Evolutionary conservation across 2,113 vertebrate genomes (phyloP), one percentile per base, ranked within the genome.

Genomic region (Myiagra hebetior): DNA sequence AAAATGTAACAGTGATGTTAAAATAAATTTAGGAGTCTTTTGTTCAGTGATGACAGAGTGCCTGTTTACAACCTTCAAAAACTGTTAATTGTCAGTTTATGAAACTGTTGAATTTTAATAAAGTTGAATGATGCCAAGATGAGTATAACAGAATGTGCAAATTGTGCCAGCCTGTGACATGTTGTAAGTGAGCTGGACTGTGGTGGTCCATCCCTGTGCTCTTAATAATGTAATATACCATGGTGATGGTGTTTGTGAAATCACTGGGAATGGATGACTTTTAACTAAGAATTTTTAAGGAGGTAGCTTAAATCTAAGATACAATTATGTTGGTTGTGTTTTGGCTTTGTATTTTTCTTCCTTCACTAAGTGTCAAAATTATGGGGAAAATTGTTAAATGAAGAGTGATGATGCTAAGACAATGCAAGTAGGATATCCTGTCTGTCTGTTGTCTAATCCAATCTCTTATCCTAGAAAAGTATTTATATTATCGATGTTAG

Each of bases 81-180:
- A 17, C 20, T 75, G n/a, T 30, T 95, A 84, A 50, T 47, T 53
- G 28, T 46, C 22, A 62, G 46, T 65, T 92, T 62, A 65, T 77
- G 50, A 44, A 95, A 69, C 19, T 33, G 33, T 39, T 92, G 49
- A 76, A 83, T 83, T 91, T 93, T 56, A 73, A 49, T 68, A 5
- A 73, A 76, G 19, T 44, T 53, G 18, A 74, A 22, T 65, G 31
- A 63, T 31, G 30, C 39, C 39, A 52, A 21, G 15, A 59, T 67
- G 24, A 20, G 41, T 73, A 2, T 27, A 50, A 27, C n/a, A 75
- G 26, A 41, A 17, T 18, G 26, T 59, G 33, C 12, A 63, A 13
- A 33, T 74, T 41, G 12, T 64, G 47, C 18, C 30, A 50, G 33
- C 6, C 26, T 72, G 14, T 62, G 55, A 37, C 23, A 18, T 0